A percentile compares a stretch with the other conserved stretches of the same genome.
Evolutionary conservation across 2,888 invertebrate species (phyloP).

Genomic region (Noctua comes): DNA sequence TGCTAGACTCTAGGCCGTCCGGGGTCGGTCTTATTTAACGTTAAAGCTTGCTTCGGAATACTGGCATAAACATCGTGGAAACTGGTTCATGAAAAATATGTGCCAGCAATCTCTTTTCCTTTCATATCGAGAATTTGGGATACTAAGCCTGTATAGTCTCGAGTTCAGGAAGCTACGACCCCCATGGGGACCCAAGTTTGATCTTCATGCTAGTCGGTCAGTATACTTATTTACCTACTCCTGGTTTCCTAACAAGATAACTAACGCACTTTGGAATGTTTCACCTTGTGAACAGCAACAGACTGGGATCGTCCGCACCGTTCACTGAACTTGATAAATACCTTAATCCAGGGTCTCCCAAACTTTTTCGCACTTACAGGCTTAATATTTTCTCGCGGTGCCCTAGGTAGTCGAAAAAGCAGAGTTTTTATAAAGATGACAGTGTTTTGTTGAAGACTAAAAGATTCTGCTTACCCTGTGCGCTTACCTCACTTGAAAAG

Average conservation of each 20-base stretch:
- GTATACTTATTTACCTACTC: not conserved
- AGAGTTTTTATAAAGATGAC: too few species aligned
- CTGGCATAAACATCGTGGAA: not conserved
- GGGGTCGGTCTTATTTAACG: not conserved
- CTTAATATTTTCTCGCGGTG: too few species aligned
- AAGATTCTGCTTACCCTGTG: constrained; percentile 1
- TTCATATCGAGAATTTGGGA: not conserved
- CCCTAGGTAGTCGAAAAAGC: too few species aligned
- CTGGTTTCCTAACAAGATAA: not conserved
- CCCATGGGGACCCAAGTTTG: not conserved
- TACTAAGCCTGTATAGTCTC: not conserved
- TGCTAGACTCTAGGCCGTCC: not conserved
- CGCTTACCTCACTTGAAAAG: not conserved
- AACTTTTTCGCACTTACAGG: too few species aligned
- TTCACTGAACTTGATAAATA: not conserved
- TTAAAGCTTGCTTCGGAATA: not conserved
- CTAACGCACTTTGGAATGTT: not conserved
- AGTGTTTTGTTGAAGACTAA: not conserved
- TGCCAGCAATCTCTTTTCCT: not conserved
- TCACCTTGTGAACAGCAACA: not conserved
- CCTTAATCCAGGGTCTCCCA: too few species aligned
- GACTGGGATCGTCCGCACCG: not conserved
- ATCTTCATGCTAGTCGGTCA: not conserved
- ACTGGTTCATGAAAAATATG: not conserved
- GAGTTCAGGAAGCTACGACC: not conserved